These are phyloP conservation scores for Calyptomena viridis DNA, from an alignment of 2,113 vertebrate species.

Conservation along the genomic window DNA sequence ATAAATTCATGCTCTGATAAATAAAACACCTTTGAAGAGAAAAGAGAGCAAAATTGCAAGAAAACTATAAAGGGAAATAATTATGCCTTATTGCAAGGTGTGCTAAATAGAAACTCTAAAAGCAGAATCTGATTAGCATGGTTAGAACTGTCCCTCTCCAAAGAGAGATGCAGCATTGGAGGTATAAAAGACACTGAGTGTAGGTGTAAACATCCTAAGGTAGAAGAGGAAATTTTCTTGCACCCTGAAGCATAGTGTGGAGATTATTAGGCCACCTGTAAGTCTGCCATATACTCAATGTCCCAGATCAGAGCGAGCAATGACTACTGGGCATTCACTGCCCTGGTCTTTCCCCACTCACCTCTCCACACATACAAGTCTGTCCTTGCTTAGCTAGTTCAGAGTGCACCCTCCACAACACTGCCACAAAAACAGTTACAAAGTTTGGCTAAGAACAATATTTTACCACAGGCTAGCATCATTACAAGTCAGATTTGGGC, in stretches of 20 bases:
- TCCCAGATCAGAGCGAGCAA: neutral
- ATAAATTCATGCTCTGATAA: conserved; percentile 19
- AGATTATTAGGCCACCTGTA: neutral
- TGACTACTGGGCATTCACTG: neutral
- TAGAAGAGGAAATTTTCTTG: neutral
- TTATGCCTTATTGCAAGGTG: neutral
- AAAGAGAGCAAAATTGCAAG: neutral
- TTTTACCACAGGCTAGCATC: neutral
- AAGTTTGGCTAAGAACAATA: neutral
- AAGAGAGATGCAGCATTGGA: rapidly evolving
- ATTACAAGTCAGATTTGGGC: neutral
- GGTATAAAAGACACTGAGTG: neutral
- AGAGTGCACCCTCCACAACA: neutral
- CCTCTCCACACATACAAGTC: neutral
- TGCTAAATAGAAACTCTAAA: neutral
- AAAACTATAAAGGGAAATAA: neutral
- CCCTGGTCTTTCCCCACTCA: neutral
- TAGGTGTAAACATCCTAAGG: neutral
- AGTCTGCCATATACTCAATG: neutral
- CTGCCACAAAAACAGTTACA: neutral
- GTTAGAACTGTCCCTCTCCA: neutral
- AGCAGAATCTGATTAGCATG: neutral
- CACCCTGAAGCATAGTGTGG: neutral
- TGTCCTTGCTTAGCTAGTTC: neutral
- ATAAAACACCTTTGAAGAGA: neutral